Evolutionary conservation across 2,797 vertebrate species (phyloP).

Genomic region (Eutrigla gurnardus): DNA sequence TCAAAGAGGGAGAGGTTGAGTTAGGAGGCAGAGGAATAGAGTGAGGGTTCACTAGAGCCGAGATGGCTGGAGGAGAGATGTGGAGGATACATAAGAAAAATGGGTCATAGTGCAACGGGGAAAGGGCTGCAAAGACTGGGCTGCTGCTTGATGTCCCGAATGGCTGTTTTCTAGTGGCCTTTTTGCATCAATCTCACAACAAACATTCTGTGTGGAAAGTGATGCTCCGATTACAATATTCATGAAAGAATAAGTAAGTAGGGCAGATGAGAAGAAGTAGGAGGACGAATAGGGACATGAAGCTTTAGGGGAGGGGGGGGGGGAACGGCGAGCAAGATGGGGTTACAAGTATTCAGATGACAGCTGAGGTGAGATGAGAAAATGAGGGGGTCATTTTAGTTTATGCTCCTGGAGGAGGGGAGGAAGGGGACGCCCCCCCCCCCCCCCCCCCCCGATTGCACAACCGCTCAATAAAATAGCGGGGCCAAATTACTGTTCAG

Average conservation of each 20-base stretch:
- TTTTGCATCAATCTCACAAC: not conserved
- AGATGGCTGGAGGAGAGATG: constrained; percentile 29
- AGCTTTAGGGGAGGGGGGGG: constrained; percentile 1
- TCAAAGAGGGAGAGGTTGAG: constrained; percentile 32
- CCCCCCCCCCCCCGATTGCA: constrained; percentile 14
- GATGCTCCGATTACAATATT: constrained; percentile 18
- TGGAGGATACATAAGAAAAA: constrained; percentile 10
- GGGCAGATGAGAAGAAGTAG: constrained; percentile 25
- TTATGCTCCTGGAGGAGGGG: constrained; percentile 5
- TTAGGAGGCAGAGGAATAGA: constrained; percentile 13
- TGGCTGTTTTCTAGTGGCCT: not conserved
- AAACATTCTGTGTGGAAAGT: constrained; percentile 12
- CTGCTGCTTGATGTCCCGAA: constrained; percentile 10
- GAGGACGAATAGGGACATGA: constrained; percentile 9
- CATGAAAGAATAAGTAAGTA: constrained; percentile 28
- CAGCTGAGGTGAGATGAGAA: constrained; percentile 26
- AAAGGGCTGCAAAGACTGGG: constrained; percentile 1
- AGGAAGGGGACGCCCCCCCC: not conserved
- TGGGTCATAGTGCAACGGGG: constrained; percentile 1
- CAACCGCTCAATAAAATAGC: constrained; percentile 43
- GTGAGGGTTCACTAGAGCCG: constrained; percentile 43
- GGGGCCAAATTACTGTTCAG: constrained; percentile 13
- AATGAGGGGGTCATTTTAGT: constrained; percentile 42
- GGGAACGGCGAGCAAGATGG: not conserved
- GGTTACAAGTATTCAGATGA: constrained; percentile 37